Percentiles rank a stretch among this genome's conserved stretches.
Evolutionary conservation across 2,888 invertebrate genomes (phyloP).

Genomic region (Apoderus coryli): DNA sequence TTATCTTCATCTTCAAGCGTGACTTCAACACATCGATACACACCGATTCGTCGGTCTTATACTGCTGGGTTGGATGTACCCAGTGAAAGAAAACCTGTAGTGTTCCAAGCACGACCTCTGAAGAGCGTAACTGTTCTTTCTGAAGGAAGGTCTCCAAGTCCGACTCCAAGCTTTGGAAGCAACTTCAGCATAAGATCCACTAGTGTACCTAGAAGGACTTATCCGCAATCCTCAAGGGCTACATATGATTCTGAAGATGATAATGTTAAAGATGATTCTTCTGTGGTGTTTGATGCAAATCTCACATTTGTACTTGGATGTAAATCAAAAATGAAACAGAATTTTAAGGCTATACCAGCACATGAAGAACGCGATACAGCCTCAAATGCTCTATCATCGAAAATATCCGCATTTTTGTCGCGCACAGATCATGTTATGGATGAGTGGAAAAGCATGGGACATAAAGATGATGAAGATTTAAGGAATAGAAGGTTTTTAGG

Average conservation of each 20-base stretch:
- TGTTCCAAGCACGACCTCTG: constrained; percentile 28
- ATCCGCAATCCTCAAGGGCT: constrained; percentile 41
- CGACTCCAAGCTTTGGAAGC: constrained; percentile 13
- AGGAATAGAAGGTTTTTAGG: constrained; percentile 31
- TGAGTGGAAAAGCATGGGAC: constrained; percentile 64
- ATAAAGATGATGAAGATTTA: constrained; percentile 34
- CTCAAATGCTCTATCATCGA: constrained; percentile 57
- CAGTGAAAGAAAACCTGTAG: constrained; percentile 20
- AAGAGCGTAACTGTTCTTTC: constrained; percentile 28
- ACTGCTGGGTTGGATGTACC: constrained; percentile 21
- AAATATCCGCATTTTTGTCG: constrained; percentile 66
- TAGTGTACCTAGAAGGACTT: constrained; percentile 47
- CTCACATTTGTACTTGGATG: constrained; percentile 64
- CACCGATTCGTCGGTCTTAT: constrained; percentile 18
- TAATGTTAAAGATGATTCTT: constrained; percentile 53
- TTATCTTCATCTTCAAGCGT: constrained; percentile 14
- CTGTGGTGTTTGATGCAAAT: constrained; percentile 71
- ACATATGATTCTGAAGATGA: constrained; percentile 38
- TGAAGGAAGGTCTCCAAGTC: constrained; percentile 21
- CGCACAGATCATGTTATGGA: constrained; percentile 81
- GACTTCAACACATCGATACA: constrained; percentile 11
- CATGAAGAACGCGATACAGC: constrained; percentile 63
- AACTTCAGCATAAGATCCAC: constrained; percentile 12
- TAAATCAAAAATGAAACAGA: constrained; percentile 51
- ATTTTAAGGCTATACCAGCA: constrained; percentile 57